Evolutionary conservation across 2,797 vertebrate species (phyloP), one percentile per base, ranked within the genome.

Genomic region (Bradypus variegatus): DNA sequence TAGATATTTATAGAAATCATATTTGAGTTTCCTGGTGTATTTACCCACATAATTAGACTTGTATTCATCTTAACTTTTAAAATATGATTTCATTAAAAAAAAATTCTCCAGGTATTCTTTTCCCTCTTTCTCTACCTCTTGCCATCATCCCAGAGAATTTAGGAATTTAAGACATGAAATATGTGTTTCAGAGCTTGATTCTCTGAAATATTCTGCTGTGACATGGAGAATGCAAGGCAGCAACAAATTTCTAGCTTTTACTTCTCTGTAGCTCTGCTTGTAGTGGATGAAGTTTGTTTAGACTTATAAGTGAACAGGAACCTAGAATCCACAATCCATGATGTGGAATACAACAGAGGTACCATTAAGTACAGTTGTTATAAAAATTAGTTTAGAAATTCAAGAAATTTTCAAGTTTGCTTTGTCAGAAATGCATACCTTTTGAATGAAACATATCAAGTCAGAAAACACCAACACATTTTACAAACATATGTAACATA

Each of bases 241-340:
- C 38, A 72, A 77, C 45, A 23, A 12, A 33, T 72, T 92, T 92
- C 36, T 45, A 79, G 88, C 36, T n/a, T 88, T 91, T 36, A 65
- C 69, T 85, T 73, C 82, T 29, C 21, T 29, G 62, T 3, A 88
- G 72, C 92, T 72, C 72, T 55, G 69, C 55, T 86, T 87, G 92
- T 87, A 58, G 89, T 13, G 91, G 79, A 78, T 94, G 60, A 89
- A 1, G 48, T 93, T 94, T 86, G 15, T 91, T 91, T 62, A 58
- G 91, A n/a, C 11, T 85, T 64, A 53, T 41, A 50, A 6, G 55
- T 83, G 75, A 77, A 77, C 25, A 80, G 45, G 84, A 87, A 96
- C 91, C 78, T 86, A 69, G 91, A 95, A 91, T 88, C 7, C 75
- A 72, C 88, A 95, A 79, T 80, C 91, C 92, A 93, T 94, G 95